A percentile compares a stretch with the other conserved stretches of the same genome.
phyloP scores from a whole-genome alignment of 1,140 invertebrate genomes.

The Oedothorax gibbosus region DNA sequence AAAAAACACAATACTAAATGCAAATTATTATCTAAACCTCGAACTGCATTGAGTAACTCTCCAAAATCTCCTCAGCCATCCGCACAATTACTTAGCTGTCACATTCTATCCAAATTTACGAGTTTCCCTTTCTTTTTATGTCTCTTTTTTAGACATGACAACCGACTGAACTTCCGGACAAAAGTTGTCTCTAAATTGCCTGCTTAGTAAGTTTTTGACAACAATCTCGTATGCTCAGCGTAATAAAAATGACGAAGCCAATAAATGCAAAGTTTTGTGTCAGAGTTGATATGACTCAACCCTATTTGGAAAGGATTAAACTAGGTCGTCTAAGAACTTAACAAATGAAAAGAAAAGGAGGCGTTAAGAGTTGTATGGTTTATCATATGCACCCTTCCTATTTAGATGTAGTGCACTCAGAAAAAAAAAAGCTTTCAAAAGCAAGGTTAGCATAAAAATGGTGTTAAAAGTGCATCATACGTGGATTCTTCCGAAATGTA shows the following conservation, averaged over 20 bases:
- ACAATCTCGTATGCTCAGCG: background rate
- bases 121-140: background rate
- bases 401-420: no score
- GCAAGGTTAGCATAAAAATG: no score
- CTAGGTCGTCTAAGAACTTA: background rate
- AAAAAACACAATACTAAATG: no score
- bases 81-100: background rate
- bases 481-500: no score
- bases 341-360: no score
- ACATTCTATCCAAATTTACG: constrained; percentile 1
- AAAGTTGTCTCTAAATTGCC: background rate
- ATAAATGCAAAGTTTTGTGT: constrained; percentile 3
- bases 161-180: constrained; percentile 7
- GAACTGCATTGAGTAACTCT: no score
- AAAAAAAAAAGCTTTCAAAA: no score
- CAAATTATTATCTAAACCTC: no score
- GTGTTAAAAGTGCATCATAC: no score
- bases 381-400: no score
- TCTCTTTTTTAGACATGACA: background rate
- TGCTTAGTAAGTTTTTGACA: background rate
- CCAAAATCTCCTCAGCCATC: background rate
- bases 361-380: no score
- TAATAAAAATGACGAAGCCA: constrained; percentile 8
- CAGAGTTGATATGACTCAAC: background rate
- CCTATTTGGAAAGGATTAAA: constrained; percentile 3